Conservation (phyloP, 2,888 invertebrate species). For the Eristalinus aeneus region DNA sequence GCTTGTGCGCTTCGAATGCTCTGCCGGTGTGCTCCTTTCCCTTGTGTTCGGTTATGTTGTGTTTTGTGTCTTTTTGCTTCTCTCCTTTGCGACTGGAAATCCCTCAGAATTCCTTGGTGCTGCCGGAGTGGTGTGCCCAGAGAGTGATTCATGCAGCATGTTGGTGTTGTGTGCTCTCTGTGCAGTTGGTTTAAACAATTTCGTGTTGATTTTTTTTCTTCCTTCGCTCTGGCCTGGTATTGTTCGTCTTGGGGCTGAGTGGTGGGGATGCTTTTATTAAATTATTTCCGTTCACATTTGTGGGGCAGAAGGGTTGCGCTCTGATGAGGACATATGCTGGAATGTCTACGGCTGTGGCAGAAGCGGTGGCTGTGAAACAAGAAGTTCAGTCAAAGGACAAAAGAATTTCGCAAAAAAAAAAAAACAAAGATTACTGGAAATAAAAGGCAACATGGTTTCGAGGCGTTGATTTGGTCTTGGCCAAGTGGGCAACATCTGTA, state of each 20-base stretch:
- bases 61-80: not conserved
- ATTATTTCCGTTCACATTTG: constrained; percentile 34
- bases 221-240: not conserved
- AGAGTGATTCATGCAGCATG: constrained; percentile 38
- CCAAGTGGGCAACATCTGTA: not conserved
- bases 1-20: not conserved
- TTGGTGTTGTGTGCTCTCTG: constrained; percentile 10
- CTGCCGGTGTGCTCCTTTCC: not conserved
- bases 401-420: not conserved
- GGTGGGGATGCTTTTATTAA: constrained; percentile 37
- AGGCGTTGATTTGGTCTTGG: not conserved
- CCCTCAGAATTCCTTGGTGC: constrained; percentile 30
- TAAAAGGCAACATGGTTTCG: not conserved
- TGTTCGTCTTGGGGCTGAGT: not conserved
- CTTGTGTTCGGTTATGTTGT: not conserved
- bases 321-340: not conserved
- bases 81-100: not conserved
- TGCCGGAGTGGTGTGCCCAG: constrained; percentile 11
- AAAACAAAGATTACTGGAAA: not conserved
- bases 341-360: not conserved
- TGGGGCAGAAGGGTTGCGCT: constrained; percentile 23
- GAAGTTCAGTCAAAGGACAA: not conserved
- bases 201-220: not conserved
- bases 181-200: not conserved
- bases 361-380: not conserved